A percentile compares a stretch with the other conserved stretches of the same genome.
Evolutionary conservation across 2,888 invertebrate species (phyloP).

Genomic region (Pachycephus smyrnensis): DNA sequence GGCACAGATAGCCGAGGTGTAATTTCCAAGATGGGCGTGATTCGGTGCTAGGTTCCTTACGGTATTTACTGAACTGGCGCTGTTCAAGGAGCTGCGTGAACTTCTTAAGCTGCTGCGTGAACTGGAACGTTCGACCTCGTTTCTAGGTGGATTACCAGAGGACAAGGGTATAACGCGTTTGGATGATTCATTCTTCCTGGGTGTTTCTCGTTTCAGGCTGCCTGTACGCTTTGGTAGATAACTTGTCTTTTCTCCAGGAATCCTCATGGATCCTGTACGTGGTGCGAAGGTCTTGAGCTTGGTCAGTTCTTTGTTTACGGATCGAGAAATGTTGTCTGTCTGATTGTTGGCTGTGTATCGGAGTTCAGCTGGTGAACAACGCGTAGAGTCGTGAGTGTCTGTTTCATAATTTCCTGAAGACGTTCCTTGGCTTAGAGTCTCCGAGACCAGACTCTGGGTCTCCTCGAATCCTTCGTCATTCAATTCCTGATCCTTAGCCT

Average conservation of each 20-base stretch:
- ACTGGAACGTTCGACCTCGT: slow-evolving; percentile 80
- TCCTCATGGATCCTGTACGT: slow-evolving; percentile 31
- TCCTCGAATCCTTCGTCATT: slow-evolving; percentile 94
- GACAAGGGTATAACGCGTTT: slow-evolving; percentile 35
- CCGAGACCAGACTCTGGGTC: slow-evolving; percentile 88
- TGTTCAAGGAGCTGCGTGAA: slow-evolving; percentile 86
- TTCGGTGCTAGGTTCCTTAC: slow-evolving; percentile 77
- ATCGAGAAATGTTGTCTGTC: slow-evolving; percentile 30
- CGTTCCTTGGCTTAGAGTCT: slow-evolving; percentile 87
- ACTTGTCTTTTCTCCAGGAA: slow-evolving; percentile 46
- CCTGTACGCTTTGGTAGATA: slow-evolving; percentile 57
- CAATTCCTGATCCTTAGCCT: slow-evolving; percentile 75
- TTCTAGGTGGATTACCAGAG: slow-evolving; percentile 41
- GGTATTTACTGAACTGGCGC: slow-evolving; percentile 82
- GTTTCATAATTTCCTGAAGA: slow-evolving; percentile 79
- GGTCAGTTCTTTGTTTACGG: slow-evolving; percentile 31
- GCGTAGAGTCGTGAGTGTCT: slow-evolving; percentile 70
- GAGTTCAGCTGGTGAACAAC: slow-evolving; percentile 60
- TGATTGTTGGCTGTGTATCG: slow-evolving; percentile 26
- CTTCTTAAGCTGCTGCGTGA: slow-evolving; percentile 85
- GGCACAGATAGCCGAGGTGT: slow-evolving; percentile 69
- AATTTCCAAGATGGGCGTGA: slow-evolving; percentile 69
- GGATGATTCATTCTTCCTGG: slow-evolving; percentile 31
- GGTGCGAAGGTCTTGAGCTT: slow-evolving; percentile 32
- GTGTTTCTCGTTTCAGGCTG: slow-evolving; percentile 43